Evolutionary conservation across 1,140 invertebrate genomes (phyloP), one percentile per base, ranked within the genome.

Genomic region (Neodiprion fabricii): DNA sequence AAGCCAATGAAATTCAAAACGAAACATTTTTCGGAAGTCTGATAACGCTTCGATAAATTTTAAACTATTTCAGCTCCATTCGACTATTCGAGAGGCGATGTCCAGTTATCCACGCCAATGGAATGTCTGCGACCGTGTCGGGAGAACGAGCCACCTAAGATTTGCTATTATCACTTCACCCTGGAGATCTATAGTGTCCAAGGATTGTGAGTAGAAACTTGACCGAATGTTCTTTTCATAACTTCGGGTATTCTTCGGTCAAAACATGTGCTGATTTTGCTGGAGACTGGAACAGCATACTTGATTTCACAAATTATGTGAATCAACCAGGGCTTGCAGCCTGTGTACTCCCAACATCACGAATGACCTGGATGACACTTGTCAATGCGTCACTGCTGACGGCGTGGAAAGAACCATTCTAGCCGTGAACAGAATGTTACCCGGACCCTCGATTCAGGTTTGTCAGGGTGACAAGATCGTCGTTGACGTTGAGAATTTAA

Each of bases 381-480:
- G 94, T 75, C 94, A 96, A 83, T 97, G 95, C 83, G 92, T 96
- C 0, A 83, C 95, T 40, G 95, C 93, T 69, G 95, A 97, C 86
- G 96, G 96, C 66, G 92, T 94, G 7, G 92, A 95, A 48, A 88
- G 92, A 91, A 80, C 93, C 92, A 92, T 97, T 77, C 88, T 95
- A 8, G 91, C 93, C 1, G 93, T 93, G 1, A 97, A 97, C 87
- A 90, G 95, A 82, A 95, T 95, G 92, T 90, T 96, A 78, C 96
- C 96, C 1, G 95, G 95, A 75, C 95, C 96, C 12, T 92, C 92
- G 72, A 96, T 97, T 75, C 92, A 96, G 90, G 95, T 97, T 1
- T 98, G 96, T 82, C 91, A 95, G 85, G 92, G 93, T 77, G 96
- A 98, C 82, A 93, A 92, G 76, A 91, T 98, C 1, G 92, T 97